These are phyloP conservation scores for Andrena praecox DNA, from an alignment of 2,888 invertebrate genomes.

Conservation along the genomic window DNA sequence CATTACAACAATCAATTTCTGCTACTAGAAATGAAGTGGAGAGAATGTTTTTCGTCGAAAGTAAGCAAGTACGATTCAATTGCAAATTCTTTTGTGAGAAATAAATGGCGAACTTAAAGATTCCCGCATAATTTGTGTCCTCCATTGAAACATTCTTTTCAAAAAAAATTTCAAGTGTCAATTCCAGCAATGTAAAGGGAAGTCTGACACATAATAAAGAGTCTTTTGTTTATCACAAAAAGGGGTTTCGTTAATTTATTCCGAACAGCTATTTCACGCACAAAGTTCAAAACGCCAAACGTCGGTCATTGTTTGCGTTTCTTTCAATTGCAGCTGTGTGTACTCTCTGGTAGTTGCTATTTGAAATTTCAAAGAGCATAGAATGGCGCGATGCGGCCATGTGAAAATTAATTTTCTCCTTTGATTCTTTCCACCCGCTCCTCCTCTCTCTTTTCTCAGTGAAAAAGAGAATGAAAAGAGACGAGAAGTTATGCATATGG, in stretches of 20 bases:
- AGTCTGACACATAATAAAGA: not conserved
- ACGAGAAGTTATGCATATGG: no score
- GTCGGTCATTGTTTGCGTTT: constrained; percentile 33
- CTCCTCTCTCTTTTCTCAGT: not conserved
- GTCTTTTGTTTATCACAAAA: not conserved
- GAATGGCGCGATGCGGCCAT: constrained; percentile 9
- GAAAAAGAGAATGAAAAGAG: constrained; percentile 3
- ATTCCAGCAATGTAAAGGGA: not conserved
- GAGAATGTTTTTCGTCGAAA: no score
- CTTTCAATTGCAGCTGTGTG: constrained; percentile 24
- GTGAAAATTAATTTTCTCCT: constrained; percentile 38
- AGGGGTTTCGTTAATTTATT: constrained; percentile 32
- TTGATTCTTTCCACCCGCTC: not conserved
- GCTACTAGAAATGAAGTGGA: no score
- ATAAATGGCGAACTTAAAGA: not conserved
- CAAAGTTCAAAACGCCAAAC: constrained; percentile 10
- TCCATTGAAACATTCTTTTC: not conserved
- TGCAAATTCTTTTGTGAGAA: no score
- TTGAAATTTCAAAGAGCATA: constrained; percentile 44
- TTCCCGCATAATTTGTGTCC: not conserved
- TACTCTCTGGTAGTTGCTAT: not conserved
- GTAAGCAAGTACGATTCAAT: no score
- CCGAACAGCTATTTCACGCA: not conserved
- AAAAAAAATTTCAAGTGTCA: not conserved
- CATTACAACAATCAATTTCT: no score